A percentile compares a stretch with the other conserved stretches of the same genome.
These are phyloP conservation scores for Heterotilapia buettikoferi DNA, from an alignment of 2,113 vertebrate genomes.

Conservation along the genomic window DNA sequence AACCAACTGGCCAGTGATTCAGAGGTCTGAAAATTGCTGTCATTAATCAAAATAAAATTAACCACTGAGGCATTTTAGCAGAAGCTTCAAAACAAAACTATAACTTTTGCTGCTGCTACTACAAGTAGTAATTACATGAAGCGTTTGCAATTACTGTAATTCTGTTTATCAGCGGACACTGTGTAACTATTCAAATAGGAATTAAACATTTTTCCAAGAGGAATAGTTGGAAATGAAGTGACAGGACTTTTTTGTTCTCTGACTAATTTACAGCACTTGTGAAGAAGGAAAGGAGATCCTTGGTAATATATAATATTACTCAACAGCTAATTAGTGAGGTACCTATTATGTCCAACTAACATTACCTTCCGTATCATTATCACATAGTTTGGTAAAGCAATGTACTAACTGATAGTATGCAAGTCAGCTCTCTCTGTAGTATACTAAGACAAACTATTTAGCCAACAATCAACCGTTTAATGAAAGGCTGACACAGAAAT, in stretches of 20 bases:
- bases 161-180: neutral
- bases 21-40: neutral
- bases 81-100: neutral
- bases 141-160: neutral
- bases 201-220: neutral
- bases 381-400: neutral
- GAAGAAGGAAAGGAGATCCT: neutral
- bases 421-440: neutral
- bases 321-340: neutral
- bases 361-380: neutral
- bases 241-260: neutral
- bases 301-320: neutral
- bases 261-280: neutral
- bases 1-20: neutral
- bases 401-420: neutral
- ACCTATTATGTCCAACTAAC: neutral
- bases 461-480: neutral
- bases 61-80: neutral
- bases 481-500: neutral
- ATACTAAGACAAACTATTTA: neutral
- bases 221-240: neutral
- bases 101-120: neutral
- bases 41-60: neutral
- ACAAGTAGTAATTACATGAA: neutral
- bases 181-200: neutral